phyloP scores from a whole-genome alignment of 2,888 invertebrate species.

The Spodoptera exigua region DNA sequence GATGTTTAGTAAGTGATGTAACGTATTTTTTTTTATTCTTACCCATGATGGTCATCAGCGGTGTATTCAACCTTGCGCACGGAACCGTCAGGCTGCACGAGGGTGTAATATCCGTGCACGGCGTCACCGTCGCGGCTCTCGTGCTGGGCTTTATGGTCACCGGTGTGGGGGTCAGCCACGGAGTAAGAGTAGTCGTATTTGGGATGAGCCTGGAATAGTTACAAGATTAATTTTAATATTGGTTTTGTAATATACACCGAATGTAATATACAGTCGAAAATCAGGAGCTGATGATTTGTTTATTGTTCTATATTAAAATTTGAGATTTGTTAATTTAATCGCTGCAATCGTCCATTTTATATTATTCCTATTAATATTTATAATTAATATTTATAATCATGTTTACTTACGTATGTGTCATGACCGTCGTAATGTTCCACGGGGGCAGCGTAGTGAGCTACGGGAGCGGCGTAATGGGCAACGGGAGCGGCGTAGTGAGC shows the following conservation, averaged over 20 bases:
- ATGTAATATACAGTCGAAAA: no score
- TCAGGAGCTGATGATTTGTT: no score
- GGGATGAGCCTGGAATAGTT: constrained; percentile 72
- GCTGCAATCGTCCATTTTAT: not conserved
- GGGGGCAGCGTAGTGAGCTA: constrained; percentile 60
- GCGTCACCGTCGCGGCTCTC: constrained; percentile 87
- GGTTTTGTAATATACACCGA: no score
- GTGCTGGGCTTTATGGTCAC: constrained; percentile 89
- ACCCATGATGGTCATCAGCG: constrained; percentile 73
- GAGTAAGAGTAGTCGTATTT: constrained; percentile 86
- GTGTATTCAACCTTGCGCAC: constrained; percentile 81
- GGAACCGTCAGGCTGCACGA: constrained; percentile 81
- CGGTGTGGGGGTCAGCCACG: constrained; percentile 88
- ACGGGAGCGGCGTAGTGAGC: constrained; percentile 45
- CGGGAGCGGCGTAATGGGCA: constrained; percentile 59
- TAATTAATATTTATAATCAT: no score
- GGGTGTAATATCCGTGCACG: constrained; percentile 90
- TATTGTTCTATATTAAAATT: no score
- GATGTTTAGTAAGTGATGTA: no score
- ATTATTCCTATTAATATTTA: not conserved
- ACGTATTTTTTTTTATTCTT: no score
- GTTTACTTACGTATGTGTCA: constrained; percentile 63
- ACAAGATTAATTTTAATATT: no score
- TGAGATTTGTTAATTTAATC: no score
- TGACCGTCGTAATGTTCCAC: constrained; percentile 65